Evolutionary conservation across 2,797 vertebrate genomes (phyloP).

Genomic region (Monodelphis domestica): DNA sequence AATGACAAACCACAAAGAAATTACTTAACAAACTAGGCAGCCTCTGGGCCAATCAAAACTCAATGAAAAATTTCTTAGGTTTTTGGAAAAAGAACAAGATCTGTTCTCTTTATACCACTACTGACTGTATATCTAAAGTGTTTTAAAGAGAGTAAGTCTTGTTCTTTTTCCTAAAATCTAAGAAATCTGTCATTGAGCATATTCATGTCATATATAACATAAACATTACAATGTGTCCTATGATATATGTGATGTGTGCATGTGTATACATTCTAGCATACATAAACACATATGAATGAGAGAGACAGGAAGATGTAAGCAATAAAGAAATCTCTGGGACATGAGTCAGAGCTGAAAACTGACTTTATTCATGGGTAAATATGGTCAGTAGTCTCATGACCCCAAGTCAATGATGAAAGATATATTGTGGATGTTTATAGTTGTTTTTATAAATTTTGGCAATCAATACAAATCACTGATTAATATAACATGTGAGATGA

Average conservation of each 20-base stretch:
- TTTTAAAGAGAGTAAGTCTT: background rate
- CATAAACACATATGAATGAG: too few relatives aligned
- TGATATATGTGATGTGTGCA: background rate
- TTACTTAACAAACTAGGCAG: background rate
- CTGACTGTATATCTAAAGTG: background rate
- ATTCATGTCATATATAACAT: background rate
- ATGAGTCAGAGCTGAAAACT: too few relatives aligned
- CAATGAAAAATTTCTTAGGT: background rate
- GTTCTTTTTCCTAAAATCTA: background rate
- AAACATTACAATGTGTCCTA: background rate
- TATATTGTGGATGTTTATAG: too few relatives aligned
- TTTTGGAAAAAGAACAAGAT: background rate
- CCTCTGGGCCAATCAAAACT: background rate
- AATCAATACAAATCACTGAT: too few relatives aligned
- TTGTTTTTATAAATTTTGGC: too few relatives aligned
- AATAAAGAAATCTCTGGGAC: too few relatives aligned
- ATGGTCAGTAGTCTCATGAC: too few relatives aligned
- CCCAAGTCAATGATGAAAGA: too few relatives aligned
- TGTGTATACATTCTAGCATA: too few relatives aligned
- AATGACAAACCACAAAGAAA: background rate
- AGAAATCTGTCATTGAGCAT: background rate
- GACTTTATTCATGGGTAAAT: too few relatives aligned
- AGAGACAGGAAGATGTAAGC: too few relatives aligned
- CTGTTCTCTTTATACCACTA: background rate
- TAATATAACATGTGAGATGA: background rate